Percentiles rank a stretch among this genome's conserved stretches.
These are phyloP conservation scores for Avahi laniger DNA, from an alignment of 2,797 vertebrate species.

Conservation along the genomic window DNA sequence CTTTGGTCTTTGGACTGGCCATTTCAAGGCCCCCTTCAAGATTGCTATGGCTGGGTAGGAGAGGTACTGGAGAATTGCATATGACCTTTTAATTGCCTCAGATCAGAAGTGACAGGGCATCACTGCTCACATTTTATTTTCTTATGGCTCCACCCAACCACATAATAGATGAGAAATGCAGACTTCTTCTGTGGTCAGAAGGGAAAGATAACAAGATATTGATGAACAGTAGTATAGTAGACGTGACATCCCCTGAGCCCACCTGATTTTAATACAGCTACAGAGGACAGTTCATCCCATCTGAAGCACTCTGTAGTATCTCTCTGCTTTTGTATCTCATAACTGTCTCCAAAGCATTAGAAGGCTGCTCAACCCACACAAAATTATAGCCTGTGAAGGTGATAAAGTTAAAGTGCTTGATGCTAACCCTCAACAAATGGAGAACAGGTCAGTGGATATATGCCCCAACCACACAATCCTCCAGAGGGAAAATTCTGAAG, in stretches of 20 bases:
- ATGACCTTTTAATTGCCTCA: neutral
- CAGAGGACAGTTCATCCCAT: neutral
- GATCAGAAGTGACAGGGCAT: neutral
- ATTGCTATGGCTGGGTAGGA: neutral
- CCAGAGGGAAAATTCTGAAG: neutral
- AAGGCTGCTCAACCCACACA: neutral
- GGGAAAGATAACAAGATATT: neutral
- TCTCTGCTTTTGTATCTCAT: neutral
- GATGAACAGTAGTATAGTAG: neutral
- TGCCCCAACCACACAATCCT: neutral
- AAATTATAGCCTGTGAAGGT: neutral
- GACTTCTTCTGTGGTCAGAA: neutral
- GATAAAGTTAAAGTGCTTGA: neutral
- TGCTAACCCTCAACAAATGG: neutral
- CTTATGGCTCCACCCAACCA: neutral
- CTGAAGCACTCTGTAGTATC: neutral
- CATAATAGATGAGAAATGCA: neutral
- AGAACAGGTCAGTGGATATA: neutral
- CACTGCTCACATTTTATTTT: slow-evolving; percentile 17
- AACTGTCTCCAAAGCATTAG: neutral
- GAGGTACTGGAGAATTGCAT: neutral
- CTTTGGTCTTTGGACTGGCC: neutral
- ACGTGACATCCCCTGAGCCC: neutral
- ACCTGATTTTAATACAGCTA: neutral
- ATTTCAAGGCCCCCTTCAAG: neutral